Percentiles rank a stretch among this genome's conserved stretches.
Conservation (phyloP, 1,140 invertebrate species). For the Goniozus legneri region DNA sequence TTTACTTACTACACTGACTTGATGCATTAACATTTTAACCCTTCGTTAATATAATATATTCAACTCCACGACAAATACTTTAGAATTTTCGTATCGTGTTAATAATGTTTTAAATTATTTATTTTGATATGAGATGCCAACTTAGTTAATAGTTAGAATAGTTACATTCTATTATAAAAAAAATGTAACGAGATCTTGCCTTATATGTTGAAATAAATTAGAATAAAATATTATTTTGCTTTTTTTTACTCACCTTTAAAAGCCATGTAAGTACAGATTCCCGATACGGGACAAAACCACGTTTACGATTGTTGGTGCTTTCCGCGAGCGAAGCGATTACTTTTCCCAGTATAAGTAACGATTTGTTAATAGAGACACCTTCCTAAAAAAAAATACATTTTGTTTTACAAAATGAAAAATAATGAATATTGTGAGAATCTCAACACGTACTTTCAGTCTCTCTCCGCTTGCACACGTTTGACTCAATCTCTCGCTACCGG, state of each 20-base stretch:
- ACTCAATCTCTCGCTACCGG: conserved; percentile 78
- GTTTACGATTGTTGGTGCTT: conserved; percentile 51
- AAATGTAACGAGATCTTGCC: too few species aligned
- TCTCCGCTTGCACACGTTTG: conserved; percentile 67
- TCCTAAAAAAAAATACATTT: conserved; percentile 53
- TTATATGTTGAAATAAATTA: too few species aligned
- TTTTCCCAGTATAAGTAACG: conserved; percentile 78
- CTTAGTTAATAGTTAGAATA: too few species aligned
- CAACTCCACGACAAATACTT: too few species aligned
- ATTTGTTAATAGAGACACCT: conserved; percentile 77
- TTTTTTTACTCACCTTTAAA: conserved; percentile 56
- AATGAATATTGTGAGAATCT: background rate
- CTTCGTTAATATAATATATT: too few species aligned
- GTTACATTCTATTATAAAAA: too few species aligned
- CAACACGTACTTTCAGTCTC: conserved; percentile 60
- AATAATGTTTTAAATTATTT: background rate
- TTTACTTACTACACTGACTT: conserved; percentile 42
- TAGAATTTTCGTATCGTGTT: too few species aligned
- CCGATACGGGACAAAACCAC: conserved; percentile 60
- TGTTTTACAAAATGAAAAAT: conserved; percentile 5
- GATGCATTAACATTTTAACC: conserved; percentile 40
- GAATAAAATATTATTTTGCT: background rate
- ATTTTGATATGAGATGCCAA: too few species aligned
- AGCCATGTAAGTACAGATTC: conserved; percentile 80
- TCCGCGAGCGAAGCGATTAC: conserved; percentile 70